Percentiles rank a stretch among this genome's conserved stretches.
Evolutionary conservation across 2,113 vertebrate genomes (phyloP).

Genomic region (Panthera uncia): DNA sequence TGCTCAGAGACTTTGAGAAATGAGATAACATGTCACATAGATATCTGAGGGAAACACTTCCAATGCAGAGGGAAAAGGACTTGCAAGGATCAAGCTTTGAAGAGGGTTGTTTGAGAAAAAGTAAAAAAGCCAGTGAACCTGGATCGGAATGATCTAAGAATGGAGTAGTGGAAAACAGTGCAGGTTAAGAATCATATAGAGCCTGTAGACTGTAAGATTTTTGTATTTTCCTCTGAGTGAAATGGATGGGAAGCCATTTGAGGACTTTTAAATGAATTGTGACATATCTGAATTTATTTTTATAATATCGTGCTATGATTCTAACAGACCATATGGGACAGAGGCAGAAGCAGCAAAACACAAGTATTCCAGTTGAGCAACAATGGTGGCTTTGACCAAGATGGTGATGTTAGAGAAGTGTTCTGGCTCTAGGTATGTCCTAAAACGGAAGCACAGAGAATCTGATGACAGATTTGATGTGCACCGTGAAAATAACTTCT

Average conservation of each 20-base stretch:
- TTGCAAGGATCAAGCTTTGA: not conserved
- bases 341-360: no score
- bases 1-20: not conserved
- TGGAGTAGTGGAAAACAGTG: not conserved
- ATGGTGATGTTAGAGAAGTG: not conserved
- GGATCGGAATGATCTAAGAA: not conserved
- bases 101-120: not conserved
- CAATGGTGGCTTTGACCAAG: not conserved
- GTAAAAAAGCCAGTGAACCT: not conserved
- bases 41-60: not conserved
- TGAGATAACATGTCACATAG: not conserved
- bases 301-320: not conserved
- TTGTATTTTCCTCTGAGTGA: not conserved
- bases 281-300: not conserved
- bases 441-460: not conserved
- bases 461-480: not conserved
- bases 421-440: not conserved
- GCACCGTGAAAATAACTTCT: not conserved
- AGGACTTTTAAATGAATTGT: not conserved
- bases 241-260: not conserved
- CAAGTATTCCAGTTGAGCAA: no score
- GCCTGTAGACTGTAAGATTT: not conserved
- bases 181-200: not conserved
- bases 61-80: not conserved
- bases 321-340: not conserved